These are phyloP conservation scores for Hermatobates lingyangjiaoensis DNA, from an alignment of 1,140 invertebrate species.

Conservation along the genomic window DNA sequence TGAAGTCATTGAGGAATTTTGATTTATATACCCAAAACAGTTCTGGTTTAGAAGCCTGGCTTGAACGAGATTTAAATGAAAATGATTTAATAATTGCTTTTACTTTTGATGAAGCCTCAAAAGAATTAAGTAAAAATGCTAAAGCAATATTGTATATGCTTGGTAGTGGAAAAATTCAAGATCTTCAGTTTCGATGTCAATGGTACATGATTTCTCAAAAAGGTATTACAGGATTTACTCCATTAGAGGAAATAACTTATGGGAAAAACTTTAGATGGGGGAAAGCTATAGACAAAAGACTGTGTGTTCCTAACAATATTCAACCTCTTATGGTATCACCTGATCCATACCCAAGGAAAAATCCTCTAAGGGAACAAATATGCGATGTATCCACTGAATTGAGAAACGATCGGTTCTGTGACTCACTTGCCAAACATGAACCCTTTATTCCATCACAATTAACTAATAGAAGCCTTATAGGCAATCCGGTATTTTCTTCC, in stretches of 20 bases:
- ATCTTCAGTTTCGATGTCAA: slow-evolving; percentile 32
- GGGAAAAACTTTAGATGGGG: slow-evolving; percentile 19
- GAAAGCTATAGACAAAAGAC: slow-evolving; percentile 17
- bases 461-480: slow-evolving; percentile 24
- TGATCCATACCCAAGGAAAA: slow-evolving; percentile 24
- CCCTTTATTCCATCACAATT: slow-evolving; percentile 25
- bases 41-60: slow-evolving; percentile 16
- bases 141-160: slow-evolving; percentile 18
- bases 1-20: slow-evolving; percentile 18
- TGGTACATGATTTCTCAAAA: slow-evolving; percentile 38
- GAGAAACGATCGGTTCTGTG: slow-evolving; percentile 28
- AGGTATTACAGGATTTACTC: slow-evolving; percentile 32
- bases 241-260: slow-evolving; percentile 28
- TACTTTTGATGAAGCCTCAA: slow-evolving; percentile 21
- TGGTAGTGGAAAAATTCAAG: slow-evolving; percentile 32
- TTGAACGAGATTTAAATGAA: slow-evolving; percentile 11
- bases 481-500: slow-evolving; percentile 25
- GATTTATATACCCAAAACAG: slow-evolving; percentile 19
- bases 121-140: slow-evolving; percentile 17
- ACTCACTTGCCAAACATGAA: slow-evolving; percentile 25
- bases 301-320: slow-evolving; percentile 20
- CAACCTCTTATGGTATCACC: slow-evolving; percentile 18
- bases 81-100: slow-evolving; percentile 20
- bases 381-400: slow-evolving; percentile 24
- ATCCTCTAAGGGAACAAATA: slow-evolving; percentile 25